Conservation (phyloP, 1,140 invertebrate species). For the Cydia pomonella region DNA sequence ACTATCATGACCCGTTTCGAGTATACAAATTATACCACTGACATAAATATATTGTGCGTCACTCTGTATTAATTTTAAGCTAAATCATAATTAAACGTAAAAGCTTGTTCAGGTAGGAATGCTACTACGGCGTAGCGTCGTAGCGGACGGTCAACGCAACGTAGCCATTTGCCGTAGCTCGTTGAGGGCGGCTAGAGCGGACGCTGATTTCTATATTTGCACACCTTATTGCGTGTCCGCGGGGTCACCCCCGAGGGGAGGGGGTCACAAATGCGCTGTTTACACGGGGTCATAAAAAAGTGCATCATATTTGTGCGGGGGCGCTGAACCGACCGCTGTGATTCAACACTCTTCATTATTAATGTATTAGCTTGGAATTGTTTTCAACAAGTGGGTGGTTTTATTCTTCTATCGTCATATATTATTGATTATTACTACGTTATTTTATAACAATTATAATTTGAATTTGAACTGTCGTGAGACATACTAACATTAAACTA, state of each 20-base stretch:
- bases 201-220: slow-evolving; percentile 52
- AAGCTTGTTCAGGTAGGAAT: neutral
- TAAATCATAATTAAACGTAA: too few species aligned
- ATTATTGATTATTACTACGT: neutral
- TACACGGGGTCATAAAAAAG: slow-evolving; percentile 29
- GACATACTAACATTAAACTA: too few species aligned
- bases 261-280: slow-evolving; percentile 18
- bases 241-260: neutral
- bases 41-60: too few species aligned
- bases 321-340: slow-evolving; percentile 7
- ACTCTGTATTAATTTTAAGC: too few species aligned
- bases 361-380: slow-evolving; percentile 25
- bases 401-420: neutral
- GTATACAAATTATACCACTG: too few species aligned
- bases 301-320: slow-evolving; percentile 31
- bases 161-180: slow-evolving; percentile 35
- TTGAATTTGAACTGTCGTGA: too few species aligned
- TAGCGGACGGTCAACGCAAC: slow-evolving; percentile 2
- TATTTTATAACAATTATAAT: neutral
- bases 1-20: too few species aligned
- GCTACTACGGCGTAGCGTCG: slow-evolving; percentile 12
- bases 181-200: slow-evolving; percentile 40
- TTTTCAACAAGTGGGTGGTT: slow-evolving; percentile 25
- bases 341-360: slow-evolving; percentile 21
- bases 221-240: slow-evolving; percentile 41